Evolutionary conservation across 2,113 vertebrate species (phyloP).

Genomic region (Panurus biarmicus): DNA sequence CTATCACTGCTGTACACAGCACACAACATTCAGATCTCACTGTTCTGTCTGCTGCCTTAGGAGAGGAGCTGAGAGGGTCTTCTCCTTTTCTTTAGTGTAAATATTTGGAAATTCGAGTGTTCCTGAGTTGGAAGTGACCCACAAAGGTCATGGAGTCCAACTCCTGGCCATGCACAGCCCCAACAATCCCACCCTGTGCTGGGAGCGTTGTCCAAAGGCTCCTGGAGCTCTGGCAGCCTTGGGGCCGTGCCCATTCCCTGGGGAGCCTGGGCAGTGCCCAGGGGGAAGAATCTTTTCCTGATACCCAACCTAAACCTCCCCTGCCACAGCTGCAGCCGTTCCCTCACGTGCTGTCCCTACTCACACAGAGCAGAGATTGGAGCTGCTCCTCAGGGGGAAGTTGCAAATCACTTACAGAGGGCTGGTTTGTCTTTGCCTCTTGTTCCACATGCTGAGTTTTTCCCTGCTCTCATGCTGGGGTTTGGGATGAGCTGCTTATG

Average conservation of each 20-base stretch:
- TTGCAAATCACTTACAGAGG: not conserved
- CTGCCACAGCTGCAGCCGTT: not conserved
- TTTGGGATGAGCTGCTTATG: not conserved
- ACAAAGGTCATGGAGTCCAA: not conserved
- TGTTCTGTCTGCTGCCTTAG: not conserved
- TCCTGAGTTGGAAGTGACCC: not conserved
- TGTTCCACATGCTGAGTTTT: not conserved
- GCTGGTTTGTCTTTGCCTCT: not conserved
- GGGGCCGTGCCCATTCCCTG: not conserved
- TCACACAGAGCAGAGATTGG: not conserved
- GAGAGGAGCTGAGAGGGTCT: not conserved
- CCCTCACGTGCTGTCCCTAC: not conserved
- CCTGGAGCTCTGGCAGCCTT: not conserved
- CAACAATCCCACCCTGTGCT: not conserved
- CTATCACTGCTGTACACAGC: not conserved
- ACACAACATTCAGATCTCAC: not conserved
- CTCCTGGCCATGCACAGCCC: not conserved
- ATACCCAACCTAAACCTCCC: not conserved
- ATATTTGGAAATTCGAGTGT: not conserved
- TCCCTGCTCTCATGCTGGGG: not conserved
- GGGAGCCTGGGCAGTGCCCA: not conserved
- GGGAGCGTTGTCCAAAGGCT: rapidly evolving
- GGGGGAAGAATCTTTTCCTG: not conserved
- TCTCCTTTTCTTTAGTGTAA: not conserved
- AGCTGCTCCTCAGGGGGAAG: not conserved